Evolutionary conservation across 2,888 invertebrate species (phyloP), one percentile per base, ranked within the genome.

Genomic region (Siphlonurus alternatus): DNA sequence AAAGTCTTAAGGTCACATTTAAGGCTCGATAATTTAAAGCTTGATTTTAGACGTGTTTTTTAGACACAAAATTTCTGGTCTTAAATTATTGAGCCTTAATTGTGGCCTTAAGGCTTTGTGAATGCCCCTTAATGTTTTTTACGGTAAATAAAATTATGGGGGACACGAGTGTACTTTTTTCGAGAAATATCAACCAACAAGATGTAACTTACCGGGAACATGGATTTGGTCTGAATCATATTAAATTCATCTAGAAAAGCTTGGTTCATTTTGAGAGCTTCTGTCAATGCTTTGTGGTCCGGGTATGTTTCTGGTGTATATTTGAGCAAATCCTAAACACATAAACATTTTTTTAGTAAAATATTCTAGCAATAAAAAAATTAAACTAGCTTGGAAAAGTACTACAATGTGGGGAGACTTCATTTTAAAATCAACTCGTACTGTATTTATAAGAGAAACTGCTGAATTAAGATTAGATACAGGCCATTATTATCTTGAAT

Each of bases 161-260:
- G 15, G 61, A 25, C 22, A 15, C 15, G 23, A 10, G 53, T 3
- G 38, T 2, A 62, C 19, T 62, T 7, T 2, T 62, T 24, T 51
- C n/a, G n/a, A 10, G 25, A 51, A 15, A 51, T 25, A 24, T n/a
- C n/a, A n/a, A n/a, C n/a, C n/a, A n/a, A n/a, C n/a, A n/a, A n/a
- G n/a, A n/a, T 19, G 65, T 7, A 1, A 74, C 80, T 81, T 77
- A 88, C 88, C 65, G 88, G 88, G 75, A 89, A 88, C 83, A 89
- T 83, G 20, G 86, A 86, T 76, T 87, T 88, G 7, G 86, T 88
- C 75, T 87, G 88, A 71, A 87, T 87, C 73, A 91, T 90, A 76
- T 93, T 93, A 74, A 93, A 91, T 74, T 92, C 92, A 72, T 91
- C 93, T 66, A 95, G 79, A 75, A 95, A 95, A 74, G 87, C 86